phyloP scores from a whole-genome alignment of 2,113 vertebrate genomes.

The Rattus rattus region DNA sequence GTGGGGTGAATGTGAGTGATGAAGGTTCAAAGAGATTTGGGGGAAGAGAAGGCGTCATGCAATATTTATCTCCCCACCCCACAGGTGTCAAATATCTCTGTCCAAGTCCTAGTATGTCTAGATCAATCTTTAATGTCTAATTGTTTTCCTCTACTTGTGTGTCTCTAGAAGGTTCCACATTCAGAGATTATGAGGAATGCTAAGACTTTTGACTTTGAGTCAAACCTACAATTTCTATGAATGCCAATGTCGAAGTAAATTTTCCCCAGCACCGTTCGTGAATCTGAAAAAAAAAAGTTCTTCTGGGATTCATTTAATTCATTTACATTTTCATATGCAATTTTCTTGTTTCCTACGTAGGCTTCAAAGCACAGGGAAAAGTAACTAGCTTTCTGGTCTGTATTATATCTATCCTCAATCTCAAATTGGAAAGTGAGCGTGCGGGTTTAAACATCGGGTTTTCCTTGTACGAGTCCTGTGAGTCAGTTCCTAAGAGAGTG shows the following conservation, averaged over 20 bases:
- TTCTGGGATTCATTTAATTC: conserved; percentile 52
- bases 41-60: background rate
- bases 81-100: background rate
- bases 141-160: background rate
- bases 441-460: conserved; percentile 52
- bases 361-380: conserved; percentile 35
- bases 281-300: background rate
- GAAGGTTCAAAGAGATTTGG: conserved; percentile 6
- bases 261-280: conserved; percentile 10
- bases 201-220: conserved; percentile 32
- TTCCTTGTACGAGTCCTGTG: background rate
- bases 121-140: conserved; percentile 3
- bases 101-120: conserved; percentile 26
- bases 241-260: conserved; percentile 46
- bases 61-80: conserved; percentile 29
- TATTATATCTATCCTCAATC: conserved; percentile 10
- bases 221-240: conserved; percentile 55
- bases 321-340: conserved; percentile 50
- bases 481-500: background rate
- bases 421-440: conserved; percentile 45
- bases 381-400: conserved; percentile 16
- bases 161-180: background rate
- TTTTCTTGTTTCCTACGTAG: conserved; percentile 35
- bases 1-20: background rate
- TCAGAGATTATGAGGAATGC: conserved; percentile 17